These are phyloP conservation scores for Himantopus leucocephalus DNA, from an alignment of 2,113 vertebrate genomes.

Conservation along the genomic window DNA sequence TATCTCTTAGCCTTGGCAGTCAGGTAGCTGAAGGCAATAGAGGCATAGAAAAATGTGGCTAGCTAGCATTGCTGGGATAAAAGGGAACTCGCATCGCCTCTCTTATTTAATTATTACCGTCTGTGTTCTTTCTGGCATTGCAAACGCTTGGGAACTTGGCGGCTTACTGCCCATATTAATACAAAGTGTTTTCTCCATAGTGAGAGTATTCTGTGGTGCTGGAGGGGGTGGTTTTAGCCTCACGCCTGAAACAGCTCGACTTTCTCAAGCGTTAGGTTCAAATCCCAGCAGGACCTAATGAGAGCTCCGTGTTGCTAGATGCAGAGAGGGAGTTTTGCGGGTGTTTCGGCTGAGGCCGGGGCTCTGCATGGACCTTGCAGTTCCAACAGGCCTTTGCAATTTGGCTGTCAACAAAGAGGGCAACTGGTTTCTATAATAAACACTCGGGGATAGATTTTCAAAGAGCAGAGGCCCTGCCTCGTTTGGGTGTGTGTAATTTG, in stretches of 20 bases:
- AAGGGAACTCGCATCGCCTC: background rate
- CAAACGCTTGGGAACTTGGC: background rate
- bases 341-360: background rate
- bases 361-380: background rate
- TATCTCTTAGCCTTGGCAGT: background rate
- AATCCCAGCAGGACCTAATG: conserved; percentile 4
- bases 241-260: background rate
- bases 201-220: background rate
- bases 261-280: background rate
- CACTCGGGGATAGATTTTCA: conserved; percentile 23
- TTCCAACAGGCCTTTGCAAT: conserved; percentile 14
- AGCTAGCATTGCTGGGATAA: background rate
- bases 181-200: background rate
- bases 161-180: background rate
- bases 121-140: conserved; percentile 7
- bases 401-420: conserved; percentile 42
- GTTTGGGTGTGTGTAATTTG: background rate
- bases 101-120: background rate
- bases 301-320: background rate
- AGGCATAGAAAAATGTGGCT: background rate
- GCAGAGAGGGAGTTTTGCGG: background rate
- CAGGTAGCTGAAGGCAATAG: background rate
- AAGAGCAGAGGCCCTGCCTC: conserved; percentile 36
- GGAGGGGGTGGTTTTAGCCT: background rate
- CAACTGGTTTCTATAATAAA: conserved; percentile 38